Base-by-base conservation (phyloP, 2,888 invertebrate species). In the Drosophila picticornis region DNA sequence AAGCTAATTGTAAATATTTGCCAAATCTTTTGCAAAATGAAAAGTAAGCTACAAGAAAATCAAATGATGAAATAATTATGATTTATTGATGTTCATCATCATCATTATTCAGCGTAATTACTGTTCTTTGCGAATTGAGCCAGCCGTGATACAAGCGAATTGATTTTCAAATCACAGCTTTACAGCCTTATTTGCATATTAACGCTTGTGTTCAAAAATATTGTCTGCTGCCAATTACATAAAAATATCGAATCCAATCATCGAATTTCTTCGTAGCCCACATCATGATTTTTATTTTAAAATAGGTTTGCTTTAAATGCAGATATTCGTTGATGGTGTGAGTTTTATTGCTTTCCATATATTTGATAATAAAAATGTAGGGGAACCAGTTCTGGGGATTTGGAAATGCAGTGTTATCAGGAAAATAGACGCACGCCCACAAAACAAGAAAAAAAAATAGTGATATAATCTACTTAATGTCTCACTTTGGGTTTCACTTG, bases 1-100 rank as follows among this genome's bases (percentile, higher is more conserved):
- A 38, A 64, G 81, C 74, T 77, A 81, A 89, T 84, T 60, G 72
- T 68, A 78, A 81, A 78, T 70, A 56, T 50, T 71, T 65, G 59
- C n/a, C 19, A 52, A 53, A 10, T 25, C 16, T 25, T 27, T 59
- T 25, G n/a, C 51, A 6, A 29, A 67, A 7, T 25, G 2, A 58
- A 57, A 32, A 43, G 32, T 27, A 56, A 36, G 4, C 16, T 36
- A 19, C 2, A 22, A 27, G 27, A 38, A 29, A 56, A 29, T 29
- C 2, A 40, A 56, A 57, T 40, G 22, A 29, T 57, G 22, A 43
- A 53, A 68, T 67, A 40, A 60, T 55, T 43, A 31, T 46, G 68
- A 69, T 55, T 69, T 69, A 69, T 67, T 53, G 16, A n/a, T 27
- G 46, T 9, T 22, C 48, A 50, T 34, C 70, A 53, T 13, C 27